Evolutionary conservation across 1,140 invertebrate species (phyloP), one percentile per base, ranked within the genome.

Genomic region (Drosophila ironensis): DNA sequence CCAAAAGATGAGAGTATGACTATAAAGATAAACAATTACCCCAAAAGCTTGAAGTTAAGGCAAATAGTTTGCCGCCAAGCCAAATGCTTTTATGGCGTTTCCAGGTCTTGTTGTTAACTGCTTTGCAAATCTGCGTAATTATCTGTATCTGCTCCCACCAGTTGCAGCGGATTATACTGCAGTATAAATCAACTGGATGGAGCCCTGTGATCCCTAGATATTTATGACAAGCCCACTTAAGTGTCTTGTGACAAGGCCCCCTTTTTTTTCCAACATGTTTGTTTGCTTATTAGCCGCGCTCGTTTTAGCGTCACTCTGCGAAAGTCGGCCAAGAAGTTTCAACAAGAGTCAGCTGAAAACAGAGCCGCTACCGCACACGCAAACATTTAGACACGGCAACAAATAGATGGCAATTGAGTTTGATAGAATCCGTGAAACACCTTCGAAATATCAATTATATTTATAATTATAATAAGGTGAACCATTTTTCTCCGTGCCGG

Each of bases 291-390:
- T 24, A 54, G 40, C 40, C 24, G n/a, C 33, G 4, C 30, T 9
- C 30, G 24, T 63, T 47, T 63, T 63, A 46, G 17, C 42, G 30
- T 61, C 56, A 40, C 22, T 28, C 37, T 64, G 60, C 38, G 33
- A 67, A 67, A 67, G 20, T 53, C 17, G 47, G 45, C 45, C 61
- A 67, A 56, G 27, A 53, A 46, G 38, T 40, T 38, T 45, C 61
- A 53, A 40, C 47, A 40, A 38, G 20, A 42, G 61, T 28, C 45
- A 20, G 11, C 20, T 33, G 2, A 3, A 2, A 35, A 54, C 16
- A 2, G 24, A 11, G 19, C 30, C n/a, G 12, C 7, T 17, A 2
- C 25, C 9, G 3, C 20, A 27, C 24, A 27, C 59, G 57, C 24
- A 14, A 14, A n/a, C 19, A 6, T 22, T 8, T n/a, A n/a, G n/a